Evolutionary conservation across 37 sponge, comb jelly and placozoan species (phyloP).

Genomic region (Halisarca cf. caerulea): DNA sequence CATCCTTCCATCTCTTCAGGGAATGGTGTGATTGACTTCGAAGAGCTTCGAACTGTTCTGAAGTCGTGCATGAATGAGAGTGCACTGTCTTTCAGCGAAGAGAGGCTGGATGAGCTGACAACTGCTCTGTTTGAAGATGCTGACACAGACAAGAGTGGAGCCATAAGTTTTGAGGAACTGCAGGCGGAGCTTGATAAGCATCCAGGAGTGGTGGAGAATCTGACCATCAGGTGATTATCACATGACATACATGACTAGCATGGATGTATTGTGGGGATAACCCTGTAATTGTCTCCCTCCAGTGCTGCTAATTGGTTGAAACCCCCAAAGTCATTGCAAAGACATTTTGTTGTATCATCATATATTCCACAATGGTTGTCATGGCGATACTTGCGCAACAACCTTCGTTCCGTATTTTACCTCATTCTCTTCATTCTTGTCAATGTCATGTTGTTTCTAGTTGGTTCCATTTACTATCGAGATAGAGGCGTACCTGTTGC

Average conservation of each 20-base stretch:
- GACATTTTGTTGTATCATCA: not conserved
- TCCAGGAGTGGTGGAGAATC: conserved; percentile 82
- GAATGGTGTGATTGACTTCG: conserved; percentile 82
- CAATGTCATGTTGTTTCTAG: conserved; percentile 62
- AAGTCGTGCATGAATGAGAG: conserved; percentile 89
- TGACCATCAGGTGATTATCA: conserved; percentile 54
- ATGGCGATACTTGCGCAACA: conserved; percentile 72
- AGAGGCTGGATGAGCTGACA: conserved; percentile 73
- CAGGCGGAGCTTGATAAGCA: conserved; percentile 77
- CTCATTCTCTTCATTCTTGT: conserved; percentile 33
- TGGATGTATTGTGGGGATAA: too few relatives aligned
- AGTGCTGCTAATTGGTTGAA: conserved; percentile 89
- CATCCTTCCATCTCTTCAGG: conserved; percentile 34
- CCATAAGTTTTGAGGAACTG: conserved; percentile 85
- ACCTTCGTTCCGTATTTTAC: conserved; percentile 47
- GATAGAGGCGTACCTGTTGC: conserved; percentile 36
- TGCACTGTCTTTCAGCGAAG: conserved; percentile 69
- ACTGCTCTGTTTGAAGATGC: conserved; percentile 79
- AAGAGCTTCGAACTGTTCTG: conserved; percentile 79
- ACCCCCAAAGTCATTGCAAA: conserved; percentile 54
- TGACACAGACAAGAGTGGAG: conserved; percentile 77
- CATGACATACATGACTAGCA: too few relatives aligned
- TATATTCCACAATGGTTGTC: conserved; percentile 49
- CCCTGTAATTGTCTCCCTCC: conserved; percentile 2
- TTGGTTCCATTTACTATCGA: conserved; percentile 40